phyloP scores from a whole-genome alignment of 2,113 vertebrate genomes.

The Chaetura pelagica region DNA sequence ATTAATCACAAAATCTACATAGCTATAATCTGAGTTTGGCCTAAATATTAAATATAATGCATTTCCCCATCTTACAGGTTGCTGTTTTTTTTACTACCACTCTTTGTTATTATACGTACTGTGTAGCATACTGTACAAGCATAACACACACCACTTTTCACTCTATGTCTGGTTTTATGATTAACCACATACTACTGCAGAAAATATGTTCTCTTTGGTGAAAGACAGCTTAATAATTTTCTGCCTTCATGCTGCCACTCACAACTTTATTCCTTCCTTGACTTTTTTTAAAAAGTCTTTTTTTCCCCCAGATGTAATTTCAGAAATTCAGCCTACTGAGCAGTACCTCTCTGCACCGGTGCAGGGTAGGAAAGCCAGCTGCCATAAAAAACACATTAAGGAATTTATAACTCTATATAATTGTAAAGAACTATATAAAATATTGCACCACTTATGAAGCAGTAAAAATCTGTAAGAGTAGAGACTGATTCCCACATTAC shows the following conservation, averaged over 20 bases:
- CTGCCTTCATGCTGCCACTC: not conserved
- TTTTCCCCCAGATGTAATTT: not conserved
- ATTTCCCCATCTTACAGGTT: not conserved
- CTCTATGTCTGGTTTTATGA: not conserved
- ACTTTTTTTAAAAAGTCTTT: not conserved
- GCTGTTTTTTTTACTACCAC: not conserved
- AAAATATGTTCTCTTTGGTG: not conserved
- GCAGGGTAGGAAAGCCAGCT: not conserved
- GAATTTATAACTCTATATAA: not conserved
- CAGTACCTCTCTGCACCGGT: not conserved
- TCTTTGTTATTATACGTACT: not conserved
- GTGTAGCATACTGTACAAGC: not conserved
- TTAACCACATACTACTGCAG: not conserved
- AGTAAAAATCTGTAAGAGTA: not conserved
- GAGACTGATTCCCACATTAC: not conserved
- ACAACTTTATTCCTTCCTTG: not conserved
- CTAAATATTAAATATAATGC: not conserved
- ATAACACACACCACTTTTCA: not conserved
- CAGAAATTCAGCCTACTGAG: not conserved
- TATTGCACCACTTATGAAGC: not conserved
- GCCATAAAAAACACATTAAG: not conserved
- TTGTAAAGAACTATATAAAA: not conserved
- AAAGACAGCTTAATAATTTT: not conserved
- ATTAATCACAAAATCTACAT: not conserved
- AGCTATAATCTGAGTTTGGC: not conserved